Conservation (phyloP, 2,797 vertebrate genomes). For the Rhinella marina region DNA sequence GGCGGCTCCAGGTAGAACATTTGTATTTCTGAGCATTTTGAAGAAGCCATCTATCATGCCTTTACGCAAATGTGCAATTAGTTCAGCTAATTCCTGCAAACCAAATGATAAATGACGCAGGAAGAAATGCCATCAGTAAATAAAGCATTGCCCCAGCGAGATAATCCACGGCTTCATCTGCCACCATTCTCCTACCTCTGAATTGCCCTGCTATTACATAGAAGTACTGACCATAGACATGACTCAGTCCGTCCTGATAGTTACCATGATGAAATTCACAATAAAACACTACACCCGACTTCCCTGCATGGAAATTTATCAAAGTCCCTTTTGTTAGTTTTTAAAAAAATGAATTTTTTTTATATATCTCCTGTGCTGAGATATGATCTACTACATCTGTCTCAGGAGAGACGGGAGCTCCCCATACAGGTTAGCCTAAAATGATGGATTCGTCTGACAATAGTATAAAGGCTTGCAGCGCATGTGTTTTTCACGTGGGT, state of each 20-base stretch:
- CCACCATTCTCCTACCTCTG: background rate
- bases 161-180: background rate
- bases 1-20: background rate
- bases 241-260: background rate
- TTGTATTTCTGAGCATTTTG: background rate
- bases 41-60: slow-evolving; percentile 18
- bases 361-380: too few relatives aligned
- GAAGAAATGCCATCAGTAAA: background rate
- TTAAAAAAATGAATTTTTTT: too few relatives aligned
- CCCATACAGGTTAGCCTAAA: too few relatives aligned
- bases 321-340: too few relatives aligned
- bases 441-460: too few relatives aligned
- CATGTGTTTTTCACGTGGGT: too few relatives aligned
- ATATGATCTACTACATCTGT: too few relatives aligned
- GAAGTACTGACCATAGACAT: background rate
- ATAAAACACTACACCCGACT: too few relatives aligned
- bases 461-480: too few relatives aligned
- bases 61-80: slow-evolving; percentile 28
- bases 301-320: too few relatives aligned
- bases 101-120: slow-evolving; percentile 10
- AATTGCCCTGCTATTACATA: background rate
- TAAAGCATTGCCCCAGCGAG: background rate
- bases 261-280: background rate
- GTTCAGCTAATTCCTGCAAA: slow-evolving; percentile 28
- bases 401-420: too few relatives aligned